These are phyloP conservation scores for Pristionchus exspectatus DNA, from an alignment of 2,888 invertebrate species.

Conservation along the genomic window DNA sequence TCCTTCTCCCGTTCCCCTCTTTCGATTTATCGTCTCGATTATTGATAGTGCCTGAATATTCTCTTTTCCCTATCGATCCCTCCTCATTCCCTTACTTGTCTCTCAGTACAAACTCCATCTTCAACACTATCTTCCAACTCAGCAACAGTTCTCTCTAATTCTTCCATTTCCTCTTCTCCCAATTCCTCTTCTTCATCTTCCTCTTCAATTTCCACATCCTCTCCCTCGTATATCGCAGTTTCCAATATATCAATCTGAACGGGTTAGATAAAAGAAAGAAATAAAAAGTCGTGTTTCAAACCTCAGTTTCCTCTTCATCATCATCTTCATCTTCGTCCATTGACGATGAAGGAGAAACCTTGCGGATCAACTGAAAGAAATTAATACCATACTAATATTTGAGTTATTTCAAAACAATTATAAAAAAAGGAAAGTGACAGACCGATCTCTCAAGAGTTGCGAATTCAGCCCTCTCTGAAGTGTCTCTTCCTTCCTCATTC, in stretches of 20 bases:
- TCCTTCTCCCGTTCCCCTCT: slow-evolving; percentile 43
- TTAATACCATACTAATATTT: background rate
- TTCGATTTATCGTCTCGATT: slow-evolving; percentile 57
- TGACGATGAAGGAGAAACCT: slow-evolving; percentile 26
- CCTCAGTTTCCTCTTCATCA: slow-evolving; percentile 39
- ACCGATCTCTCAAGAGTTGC: slow-evolving; percentile 9
- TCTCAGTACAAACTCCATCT: slow-evolving; percentile 36
- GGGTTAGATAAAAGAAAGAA: background rate
- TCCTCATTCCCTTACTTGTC: slow-evolving; percentile 8
- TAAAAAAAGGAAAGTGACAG: background rate
- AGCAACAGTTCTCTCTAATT: slow-evolving; percentile 59
- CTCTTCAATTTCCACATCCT: slow-evolving; percentile 57
- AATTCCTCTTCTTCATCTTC: slow-evolving; percentile 59
- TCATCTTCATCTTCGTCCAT: slow-evolving; percentile 41
- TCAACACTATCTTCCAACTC: slow-evolving; percentile 55
- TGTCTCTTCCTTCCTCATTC: background rate
- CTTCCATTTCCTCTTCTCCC: slow-evolving; percentile 62
- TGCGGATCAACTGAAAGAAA: background rate
- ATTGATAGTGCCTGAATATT: slow-evolving; percentile 56
- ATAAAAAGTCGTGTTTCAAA: background rate
- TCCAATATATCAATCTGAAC: slow-evolving; percentile 6
- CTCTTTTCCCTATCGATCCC: slow-evolving; percentile 4
- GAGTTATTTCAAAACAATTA: too few species aligned
- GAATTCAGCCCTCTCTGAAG: slow-evolving; percentile 26
- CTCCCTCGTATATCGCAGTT: slow-evolving; percentile 39